These are phyloP conservation scores for Tiliacea citrago DNA, from an alignment of 2,888 invertebrate genomes.

Conservation along the genomic window DNA sequence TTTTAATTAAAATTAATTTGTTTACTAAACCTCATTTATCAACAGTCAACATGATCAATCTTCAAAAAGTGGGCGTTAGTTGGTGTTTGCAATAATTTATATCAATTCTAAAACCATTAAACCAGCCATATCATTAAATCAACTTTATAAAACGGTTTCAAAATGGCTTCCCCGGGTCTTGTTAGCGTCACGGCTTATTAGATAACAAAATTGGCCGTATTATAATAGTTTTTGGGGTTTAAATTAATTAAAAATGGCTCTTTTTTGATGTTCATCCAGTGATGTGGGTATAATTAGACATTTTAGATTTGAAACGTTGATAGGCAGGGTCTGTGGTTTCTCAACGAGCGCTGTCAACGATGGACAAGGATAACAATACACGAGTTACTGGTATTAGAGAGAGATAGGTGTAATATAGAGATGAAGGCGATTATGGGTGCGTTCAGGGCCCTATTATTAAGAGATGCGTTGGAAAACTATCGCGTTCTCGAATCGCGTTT, in stretches of 20 bases:
- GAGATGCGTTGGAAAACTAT: conserved; percentile 87
- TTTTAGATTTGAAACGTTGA: conserved; percentile 87
- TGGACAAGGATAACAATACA: conserved; percentile 72
- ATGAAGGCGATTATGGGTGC: conserved; percentile 83
- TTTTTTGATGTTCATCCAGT: conserved; percentile 85
- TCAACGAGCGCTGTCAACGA: conserved; percentile 85
- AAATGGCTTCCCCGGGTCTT: conserved; percentile 84
- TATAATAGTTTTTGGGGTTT: conserved; percentile 88
- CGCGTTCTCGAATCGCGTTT: conserved; percentile 83
- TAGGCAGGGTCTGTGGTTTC: conserved; percentile 81
- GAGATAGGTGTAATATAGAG: conserved; percentile 76
- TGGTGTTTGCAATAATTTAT: conserved; percentile 79
- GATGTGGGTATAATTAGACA: conserved; percentile 91
- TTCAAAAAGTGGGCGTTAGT: conserved; percentile 68
- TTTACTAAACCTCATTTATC: conserved; percentile 57
- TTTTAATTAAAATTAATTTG: conserved; percentile 61
- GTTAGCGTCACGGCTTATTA: conserved; percentile 89
- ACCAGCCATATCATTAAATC: conserved; percentile 75
- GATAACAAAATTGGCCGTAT: conserved; percentile 89
- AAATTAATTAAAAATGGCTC: conserved; percentile 90
- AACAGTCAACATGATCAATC: conserved; percentile 65
- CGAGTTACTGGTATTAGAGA: conserved; percentile 66
- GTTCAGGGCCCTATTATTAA: conserved; percentile 84
- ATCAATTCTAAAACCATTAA: conserved; percentile 77
- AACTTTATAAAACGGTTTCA: conserved; percentile 78